A percentile compares a stretch with the other conserved stretches of the same genome.
Conservation (phyloP, 2,797 vertebrate genomes). For the Dallia pectoralis region DNA sequence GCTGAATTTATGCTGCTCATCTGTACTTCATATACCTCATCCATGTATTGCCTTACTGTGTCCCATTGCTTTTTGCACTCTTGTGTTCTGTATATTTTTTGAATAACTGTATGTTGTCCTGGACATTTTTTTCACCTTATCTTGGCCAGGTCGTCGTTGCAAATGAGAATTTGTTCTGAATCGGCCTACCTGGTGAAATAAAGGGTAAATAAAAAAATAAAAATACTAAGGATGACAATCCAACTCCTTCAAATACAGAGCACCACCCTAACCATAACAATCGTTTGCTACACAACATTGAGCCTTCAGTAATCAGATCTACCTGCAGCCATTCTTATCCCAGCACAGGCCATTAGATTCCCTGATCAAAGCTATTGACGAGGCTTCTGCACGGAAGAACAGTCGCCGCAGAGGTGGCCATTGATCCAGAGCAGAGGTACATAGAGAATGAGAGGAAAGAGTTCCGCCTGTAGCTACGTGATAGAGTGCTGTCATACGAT, state of each 20-base stretch:
- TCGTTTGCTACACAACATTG: neutral
- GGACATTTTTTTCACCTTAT: no score
- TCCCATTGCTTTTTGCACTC: no score
- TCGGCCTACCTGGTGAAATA: no score
- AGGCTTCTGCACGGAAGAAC: slow-evolving; percentile 14
- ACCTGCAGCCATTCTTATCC: neutral
- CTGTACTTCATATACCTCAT: no score
- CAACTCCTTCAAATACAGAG: neutral
- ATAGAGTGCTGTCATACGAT: neutral
- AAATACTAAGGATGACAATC: neutral
- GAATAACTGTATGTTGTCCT: no score
- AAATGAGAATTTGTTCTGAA: no score
- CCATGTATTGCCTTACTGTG: no score
- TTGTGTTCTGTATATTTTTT: no score
- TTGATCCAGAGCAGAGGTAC: slow-evolving; percentile 24
- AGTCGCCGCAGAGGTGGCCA: slow-evolving; percentile 31
- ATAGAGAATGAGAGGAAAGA: neutral
- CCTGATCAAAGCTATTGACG: slow-evolving; percentile 33
- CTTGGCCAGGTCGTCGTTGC: no score
- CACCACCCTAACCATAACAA: neutral
- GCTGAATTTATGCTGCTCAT: no score
- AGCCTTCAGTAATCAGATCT: neutral
- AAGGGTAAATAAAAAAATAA: no score
- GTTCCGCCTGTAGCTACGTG: neutral
- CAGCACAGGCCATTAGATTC: slow-evolving; percentile 14